Percentiles rank a stretch among this genome's conserved stretches.
Conservation (phyloP, 2,113 vertebrate species). For the Todiramphus chloris region DNA sequence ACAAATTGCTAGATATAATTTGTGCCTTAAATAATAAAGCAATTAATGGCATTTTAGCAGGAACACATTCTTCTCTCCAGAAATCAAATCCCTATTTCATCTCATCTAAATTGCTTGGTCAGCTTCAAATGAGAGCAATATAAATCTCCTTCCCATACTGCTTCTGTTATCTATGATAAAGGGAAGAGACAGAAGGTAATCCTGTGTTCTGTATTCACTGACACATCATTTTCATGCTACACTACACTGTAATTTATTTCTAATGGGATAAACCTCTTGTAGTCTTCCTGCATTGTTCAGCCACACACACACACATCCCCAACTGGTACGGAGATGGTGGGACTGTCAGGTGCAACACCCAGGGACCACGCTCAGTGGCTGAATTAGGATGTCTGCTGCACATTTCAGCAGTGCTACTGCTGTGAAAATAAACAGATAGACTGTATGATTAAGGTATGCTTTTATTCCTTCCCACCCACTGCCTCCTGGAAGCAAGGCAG, state of each 20-base stretch:
- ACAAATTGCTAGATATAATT: slow-evolving; percentile 73
- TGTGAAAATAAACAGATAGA: slow-evolving; percentile 52
- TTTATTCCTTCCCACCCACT: slow-evolving; percentile 33
- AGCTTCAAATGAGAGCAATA: slow-evolving; percentile 68
- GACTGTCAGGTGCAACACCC: slow-evolving; percentile 18
- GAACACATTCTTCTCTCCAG: slow-evolving; percentile 68
- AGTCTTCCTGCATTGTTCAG: slow-evolving; percentile 21
- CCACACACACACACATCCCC: background rate
- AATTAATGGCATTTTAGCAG: slow-evolving; percentile 75
- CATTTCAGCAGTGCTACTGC: slow-evolving; percentile 13
- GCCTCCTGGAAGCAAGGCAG: slow-evolving; percentile 1
- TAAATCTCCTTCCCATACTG: slow-evolving; percentile 72
- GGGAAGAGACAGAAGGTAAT: slow-evolving; percentile 66
- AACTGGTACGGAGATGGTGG: background rate
- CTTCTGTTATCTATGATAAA: slow-evolving; percentile 68
- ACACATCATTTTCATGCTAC: slow-evolving; percentile 69
- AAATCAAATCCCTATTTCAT: slow-evolving; percentile 74
- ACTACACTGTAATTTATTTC: slow-evolving; percentile 70
- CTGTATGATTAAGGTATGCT: slow-evolving; percentile 13
- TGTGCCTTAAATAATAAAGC: slow-evolving; percentile 76
- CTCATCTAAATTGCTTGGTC: slow-evolving; percentile 76
- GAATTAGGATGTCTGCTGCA: slow-evolving; percentile 16
- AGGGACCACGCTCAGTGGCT: background rate
- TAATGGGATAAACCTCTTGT: slow-evolving; percentile 61
- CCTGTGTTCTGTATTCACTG: slow-evolving; percentile 55